Base-by-base conservation (phyloP, 2,113 vertebrate species). In the Pungitius pungitius region DNA sequence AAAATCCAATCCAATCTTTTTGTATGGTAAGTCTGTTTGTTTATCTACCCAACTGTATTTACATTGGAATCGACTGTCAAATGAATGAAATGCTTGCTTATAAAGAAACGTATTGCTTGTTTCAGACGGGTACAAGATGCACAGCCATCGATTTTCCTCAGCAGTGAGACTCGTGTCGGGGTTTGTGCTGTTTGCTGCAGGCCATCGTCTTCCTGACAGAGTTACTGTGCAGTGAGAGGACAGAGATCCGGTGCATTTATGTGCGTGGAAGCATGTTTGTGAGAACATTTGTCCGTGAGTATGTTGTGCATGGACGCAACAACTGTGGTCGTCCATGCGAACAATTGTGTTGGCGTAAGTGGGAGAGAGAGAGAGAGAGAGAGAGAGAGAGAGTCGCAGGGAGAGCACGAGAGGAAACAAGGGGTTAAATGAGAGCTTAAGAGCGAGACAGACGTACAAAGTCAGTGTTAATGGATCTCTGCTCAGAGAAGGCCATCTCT, bases 381-480 rank as follows among this genome's bases (percentile, higher is more conserved):
- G 51, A 75, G 45, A 47, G 14, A 57, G 77, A 59, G 45, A 39
- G 64, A n/a, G 58, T 56, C 0, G 8, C 43, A 70, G 57, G 45
- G 13, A 70, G 55, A 45, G 30, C 35, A 52, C 1, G 0, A 66
- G 61, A 75, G 82, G 72, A 71, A 86, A 55, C 57, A 87, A 84
- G 43, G 80, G 71, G 81, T 86, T 88, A 86, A 90, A 86, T 52
- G 75, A 87, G 70, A 26, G 37, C 69, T 81, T 63, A 75, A 57
- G 75, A 88, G 69, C 69, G 82, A 88, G 84, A 84, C 81, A 69
- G 80, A 84, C 5, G 6, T 78, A 88, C 80, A 90, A 81, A 87
- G 84, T 88, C 73, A 80, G 82, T 80, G 81, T 85, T 86, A 85
- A 90, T 85, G 87, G 84, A 87, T 87, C 83, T 81, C 73, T 73